phyloP scores from a whole-genome alignment of 2,797 vertebrate genomes.

The Pantherophis alleghaniensis region DNA sequence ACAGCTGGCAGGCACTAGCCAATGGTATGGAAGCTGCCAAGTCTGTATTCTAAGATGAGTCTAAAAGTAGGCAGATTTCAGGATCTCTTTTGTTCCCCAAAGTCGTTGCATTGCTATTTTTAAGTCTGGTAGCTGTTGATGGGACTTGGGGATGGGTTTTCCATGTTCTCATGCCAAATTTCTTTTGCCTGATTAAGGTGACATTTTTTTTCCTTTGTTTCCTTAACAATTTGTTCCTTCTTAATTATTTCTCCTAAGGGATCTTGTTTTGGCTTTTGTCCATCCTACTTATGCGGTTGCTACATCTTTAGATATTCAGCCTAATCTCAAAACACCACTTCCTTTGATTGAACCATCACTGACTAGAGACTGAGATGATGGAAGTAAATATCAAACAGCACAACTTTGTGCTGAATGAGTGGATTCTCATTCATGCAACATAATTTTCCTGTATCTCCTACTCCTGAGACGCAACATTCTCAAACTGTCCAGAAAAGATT shows the following conservation, averaged over 20 bases:
- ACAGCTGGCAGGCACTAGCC: neutral
- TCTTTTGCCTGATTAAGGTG: neutral
- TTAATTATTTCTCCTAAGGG: neutral
- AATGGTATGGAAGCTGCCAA: neutral
- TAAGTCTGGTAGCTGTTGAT: neutral
- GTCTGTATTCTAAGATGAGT: neutral
- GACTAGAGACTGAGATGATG: neutral
- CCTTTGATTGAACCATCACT: neutral
- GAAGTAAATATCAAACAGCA: neutral
- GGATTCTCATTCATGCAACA: neutral
- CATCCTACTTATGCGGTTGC: neutral
- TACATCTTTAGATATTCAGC: neutral
- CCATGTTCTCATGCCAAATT: neutral
- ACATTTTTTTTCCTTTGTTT: neutral
- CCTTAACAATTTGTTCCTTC: neutral
- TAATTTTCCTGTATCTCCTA: neutral
- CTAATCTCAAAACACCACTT: neutral
- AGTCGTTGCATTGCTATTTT: neutral
- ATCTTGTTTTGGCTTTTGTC: neutral
- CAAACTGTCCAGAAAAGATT: neutral
- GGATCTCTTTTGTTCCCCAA: neutral
- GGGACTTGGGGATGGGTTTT: neutral
- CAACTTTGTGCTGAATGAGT: neutral
- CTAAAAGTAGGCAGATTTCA: neutral
- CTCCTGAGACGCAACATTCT: neutral